These are phyloP conservation scores for Sicus ferrugineus DNA, from an alignment of 2,888 invertebrate species.

Conservation along the genomic window DNA sequence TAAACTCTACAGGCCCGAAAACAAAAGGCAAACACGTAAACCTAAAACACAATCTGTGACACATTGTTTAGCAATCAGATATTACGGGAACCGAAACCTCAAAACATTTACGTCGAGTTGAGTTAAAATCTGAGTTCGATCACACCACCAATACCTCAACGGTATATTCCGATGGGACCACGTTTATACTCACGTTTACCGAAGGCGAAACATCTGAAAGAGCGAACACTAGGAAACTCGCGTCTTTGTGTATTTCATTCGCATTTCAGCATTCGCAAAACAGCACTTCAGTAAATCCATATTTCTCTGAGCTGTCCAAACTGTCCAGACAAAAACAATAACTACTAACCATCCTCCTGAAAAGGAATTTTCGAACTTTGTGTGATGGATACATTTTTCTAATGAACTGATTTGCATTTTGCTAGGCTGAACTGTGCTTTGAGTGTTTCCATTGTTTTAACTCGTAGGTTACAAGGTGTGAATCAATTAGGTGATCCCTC, in stretches of 20 bases:
- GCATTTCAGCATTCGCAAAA: too few relatives aligned
- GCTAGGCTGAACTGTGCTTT: background rate
- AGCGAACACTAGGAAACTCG: too few relatives aligned
- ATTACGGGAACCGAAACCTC: slow-evolving; percentile 12
- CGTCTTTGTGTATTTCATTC: too few relatives aligned
- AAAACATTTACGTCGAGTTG: too few relatives aligned
- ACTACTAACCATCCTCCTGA: too few relatives aligned
- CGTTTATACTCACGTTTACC: too few relatives aligned
- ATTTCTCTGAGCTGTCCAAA: too few relatives aligned
- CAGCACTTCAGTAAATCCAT: too few relatives aligned
- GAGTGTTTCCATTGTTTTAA: background rate
- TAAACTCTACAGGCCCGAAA: slow-evolving; percentile 27
- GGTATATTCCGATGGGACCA: too few relatives aligned
- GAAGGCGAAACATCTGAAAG: too few relatives aligned
- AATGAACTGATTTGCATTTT: slow-evolving; percentile 58
- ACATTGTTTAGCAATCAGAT: slow-evolving; percentile 23
- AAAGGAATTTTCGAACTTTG: background rate
- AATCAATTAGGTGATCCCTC: slow-evolving; percentile 57
- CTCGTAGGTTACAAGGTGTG: slow-evolving; percentile 56
- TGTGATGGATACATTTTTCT: slow-evolving; percentile 32
- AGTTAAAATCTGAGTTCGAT: too few relatives aligned
- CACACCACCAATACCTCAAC: too few relatives aligned
- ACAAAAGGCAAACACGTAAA: slow-evolving; percentile 8
- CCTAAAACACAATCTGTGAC: slow-evolving; percentile 27
- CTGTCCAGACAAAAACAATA: background rate